phyloP scores from a whole-genome alignment of 2,113 vertebrate species.

The Xiphophorus couchianus region DNA sequence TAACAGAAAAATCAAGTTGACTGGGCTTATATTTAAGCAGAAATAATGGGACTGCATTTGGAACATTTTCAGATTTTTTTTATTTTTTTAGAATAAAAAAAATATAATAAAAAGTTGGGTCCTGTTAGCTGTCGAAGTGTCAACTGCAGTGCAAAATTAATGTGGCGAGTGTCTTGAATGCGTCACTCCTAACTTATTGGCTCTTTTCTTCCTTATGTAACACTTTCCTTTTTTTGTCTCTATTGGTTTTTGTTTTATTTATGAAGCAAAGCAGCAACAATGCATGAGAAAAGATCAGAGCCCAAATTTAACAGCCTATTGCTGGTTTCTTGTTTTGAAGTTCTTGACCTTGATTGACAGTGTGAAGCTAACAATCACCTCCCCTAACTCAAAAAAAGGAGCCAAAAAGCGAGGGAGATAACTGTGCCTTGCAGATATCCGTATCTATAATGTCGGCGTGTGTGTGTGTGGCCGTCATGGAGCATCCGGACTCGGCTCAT shows the following conservation, averaged over 20 bases:
- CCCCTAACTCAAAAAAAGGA: constrained; percentile 3
- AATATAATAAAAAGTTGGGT: constrained; percentile 6
- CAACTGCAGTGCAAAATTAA: constrained; percentile 1
- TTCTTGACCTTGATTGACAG: constrained; percentile 53
- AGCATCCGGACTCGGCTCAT: constrained; percentile 59
- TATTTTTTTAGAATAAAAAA: background rate
- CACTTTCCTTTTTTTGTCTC: constrained; percentile 3
- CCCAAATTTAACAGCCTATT: constrained; percentile 11
- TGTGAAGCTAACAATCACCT: constrained; percentile 27
- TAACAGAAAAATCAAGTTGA: background rate
- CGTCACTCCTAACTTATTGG: constrained; percentile 13
- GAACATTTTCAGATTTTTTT: background rate
- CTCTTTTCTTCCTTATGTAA: background rate
- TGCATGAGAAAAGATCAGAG: constrained; percentile 40
- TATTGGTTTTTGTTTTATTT: constrained; percentile 7
- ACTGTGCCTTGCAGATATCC: constrained; percentile 55
- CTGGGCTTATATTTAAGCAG: background rate
- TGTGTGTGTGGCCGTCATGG: constrained; percentile 41
- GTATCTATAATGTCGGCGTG: constrained; percentile 40
- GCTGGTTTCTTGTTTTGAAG: constrained; percentile 13
- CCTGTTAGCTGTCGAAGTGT: constrained; percentile 30
- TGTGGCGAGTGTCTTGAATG: constrained; percentile 18
- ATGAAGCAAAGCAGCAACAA: constrained; percentile 36
- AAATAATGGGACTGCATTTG: background rate
- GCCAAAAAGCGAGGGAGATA: constrained; percentile 33